These are phyloP conservation scores for Macroteleia sp. DNA, from an alignment of 2,888 invertebrate species.

Conservation along the genomic window DNA sequence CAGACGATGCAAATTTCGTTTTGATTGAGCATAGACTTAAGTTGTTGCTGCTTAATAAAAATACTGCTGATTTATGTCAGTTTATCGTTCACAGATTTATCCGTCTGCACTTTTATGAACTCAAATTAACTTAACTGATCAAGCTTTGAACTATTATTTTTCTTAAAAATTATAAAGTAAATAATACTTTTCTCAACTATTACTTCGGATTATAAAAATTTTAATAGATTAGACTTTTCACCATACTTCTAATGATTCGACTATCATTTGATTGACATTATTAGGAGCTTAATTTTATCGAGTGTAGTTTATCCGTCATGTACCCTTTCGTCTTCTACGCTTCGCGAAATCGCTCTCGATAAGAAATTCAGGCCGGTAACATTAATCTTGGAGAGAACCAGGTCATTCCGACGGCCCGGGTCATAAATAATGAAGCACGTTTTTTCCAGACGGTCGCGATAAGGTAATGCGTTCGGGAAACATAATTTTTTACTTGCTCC, in stretches of 20 bases:
- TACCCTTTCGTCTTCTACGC: constrained; percentile 4
- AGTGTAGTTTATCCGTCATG: constrained; percentile 11
- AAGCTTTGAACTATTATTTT: no score
- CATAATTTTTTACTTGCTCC: constrained; percentile 30
- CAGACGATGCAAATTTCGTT: constrained; percentile 10
- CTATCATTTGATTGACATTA: not conserved
- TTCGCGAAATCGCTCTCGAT: constrained; percentile 26
- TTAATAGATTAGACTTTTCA: no score
- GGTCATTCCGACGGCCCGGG: constrained; percentile 29
- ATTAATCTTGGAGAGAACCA: constrained; percentile 53
- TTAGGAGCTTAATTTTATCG: not conserved
- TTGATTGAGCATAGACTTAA: constrained; percentile 8
- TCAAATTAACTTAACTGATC: no score
- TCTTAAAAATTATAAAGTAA: no score
- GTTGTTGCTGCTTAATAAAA: not conserved
- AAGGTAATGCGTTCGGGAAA: constrained; percentile 48
- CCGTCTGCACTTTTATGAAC: not conserved
- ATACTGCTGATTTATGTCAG: constrained; percentile 10
- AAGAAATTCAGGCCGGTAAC: constrained; percentile 48
- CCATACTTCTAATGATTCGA: no score
- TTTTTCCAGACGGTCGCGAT: constrained; percentile 28
- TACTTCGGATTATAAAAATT: no score
- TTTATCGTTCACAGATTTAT: no score
- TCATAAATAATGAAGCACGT: constrained; percentile 52
- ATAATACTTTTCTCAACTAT: no score